These are phyloP conservation scores for Hirudinaria manillensis DNA, from an alignment of 2,888 invertebrate genomes.

Conservation along the genomic window DNA sequence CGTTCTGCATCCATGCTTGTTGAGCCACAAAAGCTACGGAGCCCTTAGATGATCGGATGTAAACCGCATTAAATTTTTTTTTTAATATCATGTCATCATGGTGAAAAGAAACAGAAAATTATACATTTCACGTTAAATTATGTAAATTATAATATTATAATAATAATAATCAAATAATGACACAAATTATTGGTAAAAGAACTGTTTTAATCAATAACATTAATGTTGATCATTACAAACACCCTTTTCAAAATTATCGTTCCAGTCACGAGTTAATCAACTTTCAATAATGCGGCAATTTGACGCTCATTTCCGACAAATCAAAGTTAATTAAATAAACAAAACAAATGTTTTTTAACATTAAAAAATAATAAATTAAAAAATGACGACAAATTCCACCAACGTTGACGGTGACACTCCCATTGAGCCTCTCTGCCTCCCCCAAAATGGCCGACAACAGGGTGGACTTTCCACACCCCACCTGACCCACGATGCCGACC, in stretches of 20 bases:
- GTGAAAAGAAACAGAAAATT: no score
- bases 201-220: background rate
- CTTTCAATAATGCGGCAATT: no score
- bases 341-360: background rate
- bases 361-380: background rate
- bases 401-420: slow-evolving; percentile 47
- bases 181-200: background rate
- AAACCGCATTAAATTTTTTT: background rate
- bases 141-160: no score
- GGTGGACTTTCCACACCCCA: slow-evolving; percentile 72
- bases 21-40: slow-evolving; percentile 46
- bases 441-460: slow-evolving; percentile 50
- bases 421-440: slow-evolving; percentile 49
- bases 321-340: no score
- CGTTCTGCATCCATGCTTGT: slow-evolving; percentile 59
- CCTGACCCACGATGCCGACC: slow-evolving; percentile 78
- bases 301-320: no score
- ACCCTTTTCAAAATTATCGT: no score
- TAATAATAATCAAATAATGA: no score
- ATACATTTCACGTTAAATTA: no score
- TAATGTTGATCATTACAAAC: background rate
- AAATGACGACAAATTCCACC: slow-evolving; percentile 27
- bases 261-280: no score
- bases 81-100: background rate
- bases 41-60: slow-evolving; percentile 38